Evolutionary conservation across 2,113 vertebrate genomes (phyloP), one percentile per base, ranked within the genome.

Genomic region (Macquaria australasica): DNA sequence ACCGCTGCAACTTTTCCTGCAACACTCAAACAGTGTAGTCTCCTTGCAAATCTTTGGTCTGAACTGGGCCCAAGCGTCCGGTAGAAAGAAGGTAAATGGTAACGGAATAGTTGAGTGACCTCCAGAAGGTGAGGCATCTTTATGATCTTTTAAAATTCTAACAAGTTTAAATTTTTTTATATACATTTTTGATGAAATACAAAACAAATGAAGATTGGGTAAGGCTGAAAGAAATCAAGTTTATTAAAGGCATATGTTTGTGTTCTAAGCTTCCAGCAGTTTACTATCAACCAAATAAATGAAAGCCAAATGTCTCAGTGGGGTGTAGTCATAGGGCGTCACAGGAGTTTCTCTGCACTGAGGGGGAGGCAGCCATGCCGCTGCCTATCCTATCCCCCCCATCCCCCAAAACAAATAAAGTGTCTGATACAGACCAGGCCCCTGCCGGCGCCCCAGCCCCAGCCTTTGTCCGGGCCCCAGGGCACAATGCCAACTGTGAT

Each of bases 371-470:
- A 73, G 73, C 76, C 81, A 75, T 82, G 62, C 76, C 25, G 43
- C 73, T 66, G 81, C 69, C 73, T 69, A 73, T 73, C 68, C 86
- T 60, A 77, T 51, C 53, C 83, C 62, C 62, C 82, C 81, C 87
- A 86, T 67, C 92, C 89, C 86, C 90, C 88, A 87, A 93, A 93
- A 94, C 87, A 95, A 93, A 95, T 90, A 92, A 85, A 88, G 83
- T 53, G 84, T 88, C 82, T 89, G 91, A 94, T 91, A 88, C 73
- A 92, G 84, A 76, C 77, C 85, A 90, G 87, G 81, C 88, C 91
- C 88, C 90, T 84, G 77, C 51, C 56, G 56, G 91, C 70, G 53
- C 90, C 66, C 72, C 37, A 59, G 77, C 69, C 66, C 72, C 37
- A 59, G 76, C 88, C 81, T 93, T 89, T 92, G 88, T 86, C 79